A percentile compares a stretch with the other conserved stretches of the same genome.
phyloP scores from a whole-genome alignment of 2,797 vertebrate species.

The Spinibarbus caldwelli region DNA sequence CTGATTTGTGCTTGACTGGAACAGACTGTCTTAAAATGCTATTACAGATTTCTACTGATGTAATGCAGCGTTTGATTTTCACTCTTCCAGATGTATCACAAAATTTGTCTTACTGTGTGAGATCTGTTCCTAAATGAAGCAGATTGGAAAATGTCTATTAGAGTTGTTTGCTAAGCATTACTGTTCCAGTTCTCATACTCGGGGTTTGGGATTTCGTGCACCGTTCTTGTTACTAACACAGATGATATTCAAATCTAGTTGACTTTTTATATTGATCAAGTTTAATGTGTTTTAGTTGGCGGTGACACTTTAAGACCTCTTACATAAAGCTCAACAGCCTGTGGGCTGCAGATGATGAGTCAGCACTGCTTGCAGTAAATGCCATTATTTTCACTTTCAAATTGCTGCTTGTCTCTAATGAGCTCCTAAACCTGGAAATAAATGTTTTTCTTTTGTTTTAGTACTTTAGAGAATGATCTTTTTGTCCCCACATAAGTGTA shows the following conservation, averaged over 20 bases:
- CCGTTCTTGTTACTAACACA: neutral
- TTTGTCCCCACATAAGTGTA: neutral
- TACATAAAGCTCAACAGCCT: constrained; percentile 10
- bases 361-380: constrained; percentile 39
- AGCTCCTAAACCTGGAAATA: constrained; percentile 3
- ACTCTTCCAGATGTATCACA: constrained; percentile 5
- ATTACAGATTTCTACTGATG: neutral
- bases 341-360: constrained; percentile 39
- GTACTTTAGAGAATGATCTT: constrained; percentile 17
- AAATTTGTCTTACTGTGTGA: neutral
- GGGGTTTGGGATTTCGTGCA: neutral
- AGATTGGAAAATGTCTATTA: neutral
- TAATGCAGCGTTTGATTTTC: neutral
- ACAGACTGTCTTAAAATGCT: constrained; percentile 18
- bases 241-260: neutral
- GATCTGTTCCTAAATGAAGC: constrained; percentile 10
- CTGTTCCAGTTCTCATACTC: neutral
- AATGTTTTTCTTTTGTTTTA: constrained; percentile 26
- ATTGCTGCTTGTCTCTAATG: constrained; percentile 36
- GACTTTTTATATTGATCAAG: constrained; percentile 32
- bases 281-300: constrained; percentile 19
- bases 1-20: constrained; percentile 14
- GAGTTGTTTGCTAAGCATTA: neutral
- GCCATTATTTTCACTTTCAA: constrained; percentile 29
- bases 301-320: constrained; percentile 16